Base-by-base conservation (phyloP, 2,797 vertebrate genomes). In the Lutjanus argentimaculatus region DNA sequence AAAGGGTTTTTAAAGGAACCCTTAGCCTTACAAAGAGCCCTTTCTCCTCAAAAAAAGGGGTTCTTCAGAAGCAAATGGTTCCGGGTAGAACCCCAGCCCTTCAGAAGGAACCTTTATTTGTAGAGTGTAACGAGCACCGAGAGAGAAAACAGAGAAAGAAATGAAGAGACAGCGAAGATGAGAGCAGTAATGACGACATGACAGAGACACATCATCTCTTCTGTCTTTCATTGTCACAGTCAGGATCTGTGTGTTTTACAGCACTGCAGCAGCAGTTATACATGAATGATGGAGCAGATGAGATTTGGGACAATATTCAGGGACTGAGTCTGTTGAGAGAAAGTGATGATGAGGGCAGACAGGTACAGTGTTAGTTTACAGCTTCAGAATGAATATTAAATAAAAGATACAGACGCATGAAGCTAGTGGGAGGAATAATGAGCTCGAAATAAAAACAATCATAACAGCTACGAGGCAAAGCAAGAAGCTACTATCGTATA, bases 311-410 rank as follows among this genome's bases (percentile, higher is more conserved):
- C 15, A n/a, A 55, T 67, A 25, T 57, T 74, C 46, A 46, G 30
- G 1, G 58, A 79, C 64, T 9, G 17, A 63, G 43, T 66, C 80
- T 55, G 25, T 52, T 48, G 79, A 76, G 61, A 30, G 43, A 56
- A 51, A 40, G 43, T 48, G 63, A 77, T 63, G 73, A 77, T 75
- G 68, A 77, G 77, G 71, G 46, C 7, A 48, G 64, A 7, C 66
- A 75, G 79, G 77, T 64, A 51, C 53, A 59, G 40, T 19, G 62
- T 56, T 64, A 45, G 45, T 71, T 82, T 85, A 74, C 22, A 63
- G 43, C 70, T 68, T 58, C 13, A 55, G 58, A 75, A 77, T 89
- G 51, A 67, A 77, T 84, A 83, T 86, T 75, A 80, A 80, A 86
- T 82, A 73, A 85, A 82, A 61, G 49, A 62, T n/a, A 21, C 56